These are phyloP conservation scores for Callaeas wilsoni DNA, from an alignment of 2,113 vertebrate species.

Conservation along the genomic window DNA sequence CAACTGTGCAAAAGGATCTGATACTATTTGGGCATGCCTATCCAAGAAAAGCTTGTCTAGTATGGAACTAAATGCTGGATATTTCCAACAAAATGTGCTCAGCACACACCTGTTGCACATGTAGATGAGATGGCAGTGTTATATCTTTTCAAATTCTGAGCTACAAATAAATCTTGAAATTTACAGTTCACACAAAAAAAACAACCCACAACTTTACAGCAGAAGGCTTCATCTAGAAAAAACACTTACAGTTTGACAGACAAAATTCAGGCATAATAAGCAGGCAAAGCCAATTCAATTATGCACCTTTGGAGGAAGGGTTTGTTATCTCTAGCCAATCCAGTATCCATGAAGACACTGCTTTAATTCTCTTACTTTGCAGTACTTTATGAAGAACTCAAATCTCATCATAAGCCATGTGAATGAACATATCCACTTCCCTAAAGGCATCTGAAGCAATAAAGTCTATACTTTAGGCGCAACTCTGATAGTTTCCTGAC, in stretches of 20 bases:
- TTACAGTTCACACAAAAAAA: accelerated
- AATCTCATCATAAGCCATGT: neutral
- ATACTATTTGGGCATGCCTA: too few species aligned
- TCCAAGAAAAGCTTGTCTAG: neutral
- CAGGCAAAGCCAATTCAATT: neutral
- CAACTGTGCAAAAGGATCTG: neutral
- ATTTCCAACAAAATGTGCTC: neutral
- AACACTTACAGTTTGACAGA: neutral
- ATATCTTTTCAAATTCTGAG: neutral
- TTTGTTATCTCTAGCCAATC: neutral
- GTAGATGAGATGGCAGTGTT: neutral
- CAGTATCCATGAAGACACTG: neutral
- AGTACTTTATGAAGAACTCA: neutral
- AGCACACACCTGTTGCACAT: neutral
- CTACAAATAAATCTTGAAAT: neutral
- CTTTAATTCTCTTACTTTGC: neutral
- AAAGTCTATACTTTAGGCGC: neutral
- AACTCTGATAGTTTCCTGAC: neutral
- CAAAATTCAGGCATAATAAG: neutral
- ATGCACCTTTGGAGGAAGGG: neutral
- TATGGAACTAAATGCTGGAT: neutral
- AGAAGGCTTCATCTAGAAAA: neutral
- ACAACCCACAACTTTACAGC: neutral
- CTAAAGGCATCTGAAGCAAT: neutral
- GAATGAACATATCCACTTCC: neutral